Evolutionary conservation across 64 coral and sea anemone genomes (phyloP).

Genomic region (Montipora sp.): DNA sequence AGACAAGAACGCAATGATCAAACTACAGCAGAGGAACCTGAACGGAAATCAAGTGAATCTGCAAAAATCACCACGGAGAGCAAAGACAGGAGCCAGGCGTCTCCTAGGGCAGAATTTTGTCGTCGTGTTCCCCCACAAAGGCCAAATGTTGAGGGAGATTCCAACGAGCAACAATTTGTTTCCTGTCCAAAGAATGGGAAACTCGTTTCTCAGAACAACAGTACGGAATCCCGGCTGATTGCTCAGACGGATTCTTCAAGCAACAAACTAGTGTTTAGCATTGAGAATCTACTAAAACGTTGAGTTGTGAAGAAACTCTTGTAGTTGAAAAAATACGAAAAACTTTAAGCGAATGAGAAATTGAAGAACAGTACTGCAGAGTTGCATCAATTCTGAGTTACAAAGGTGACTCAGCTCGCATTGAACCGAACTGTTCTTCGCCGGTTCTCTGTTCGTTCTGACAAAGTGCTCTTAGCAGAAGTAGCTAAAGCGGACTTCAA

Average conservation of each 20-base stretch:
- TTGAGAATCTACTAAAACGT: conserved; percentile 15
- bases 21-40: background rate
- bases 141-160: background rate
- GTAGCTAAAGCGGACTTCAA: background rate
- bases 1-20: background rate
- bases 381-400: too few relatives aligned
- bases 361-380: too few relatives aligned
- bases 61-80: background rate
- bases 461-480: background rate
- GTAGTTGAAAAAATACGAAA: background rate
- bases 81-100: background rate
- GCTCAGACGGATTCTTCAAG: background rate
- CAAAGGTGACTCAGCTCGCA: too few relatives aligned
- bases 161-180: background rate
- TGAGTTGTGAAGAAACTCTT: background rate
- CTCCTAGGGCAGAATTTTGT: conserved; percentile 2
- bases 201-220: background rate
- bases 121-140: background rate
- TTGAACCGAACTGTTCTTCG: too few relatives aligned
- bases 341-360: background rate
- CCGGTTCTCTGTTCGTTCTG: background rate
- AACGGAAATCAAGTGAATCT: background rate
- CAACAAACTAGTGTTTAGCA: conserved; percentile 15
- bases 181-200: background rate
- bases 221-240: background rate